Evolutionary conservation across 1,140 invertebrate genomes (phyloP), one percentile per base, ranked within the genome.

Genomic region (Palaemon carinicauda): DNA sequence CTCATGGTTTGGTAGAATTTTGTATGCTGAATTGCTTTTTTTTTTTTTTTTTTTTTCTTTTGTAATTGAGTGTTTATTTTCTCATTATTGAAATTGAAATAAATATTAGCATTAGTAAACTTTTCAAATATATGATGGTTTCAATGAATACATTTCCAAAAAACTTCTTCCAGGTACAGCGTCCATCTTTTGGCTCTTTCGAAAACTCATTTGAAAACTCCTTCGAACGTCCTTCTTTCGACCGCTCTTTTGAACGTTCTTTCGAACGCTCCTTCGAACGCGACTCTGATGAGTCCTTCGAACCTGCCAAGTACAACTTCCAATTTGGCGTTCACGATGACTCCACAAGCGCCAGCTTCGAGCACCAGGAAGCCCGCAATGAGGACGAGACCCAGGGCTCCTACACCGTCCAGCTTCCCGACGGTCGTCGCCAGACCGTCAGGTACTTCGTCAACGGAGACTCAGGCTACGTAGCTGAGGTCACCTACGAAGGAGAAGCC

Each of bases 401-500:
- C 33, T 82, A 82, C 80, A 17, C 21, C 65, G 69, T 82, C 9
- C 80, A 73, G 50, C 80, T 82, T 31, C 69, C 80, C 80, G 80
- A 82, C 27, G 80, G 80, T 29, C 80, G 69, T 73, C 51, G 27
- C 3, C 80, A 82, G 65, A 71, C 24, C 5, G 80, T 82, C 33
- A 33, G 65, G 21, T 82, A 82, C 80, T 52, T 52, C 29, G 80
- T 82, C 29, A 51, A 82, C 33, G 80, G 80, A n/a, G 80, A 71
- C 65, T 82, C 80, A 1, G 80, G 69, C 50, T 82, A 82, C 80
- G 71, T 82, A 14, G 79, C 79, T 54, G 79, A 80, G 17, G 79
- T 80, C 31, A 80, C 19, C 29, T 80, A 80, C 79, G 50, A 80
- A 19, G 80, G 60, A n/a, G 80, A 82, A n/a, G 80, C 80, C 50